Conservation (phyloP, 2,797 vertebrate genomes). For the Acipenser oxyrinchus region DNA sequence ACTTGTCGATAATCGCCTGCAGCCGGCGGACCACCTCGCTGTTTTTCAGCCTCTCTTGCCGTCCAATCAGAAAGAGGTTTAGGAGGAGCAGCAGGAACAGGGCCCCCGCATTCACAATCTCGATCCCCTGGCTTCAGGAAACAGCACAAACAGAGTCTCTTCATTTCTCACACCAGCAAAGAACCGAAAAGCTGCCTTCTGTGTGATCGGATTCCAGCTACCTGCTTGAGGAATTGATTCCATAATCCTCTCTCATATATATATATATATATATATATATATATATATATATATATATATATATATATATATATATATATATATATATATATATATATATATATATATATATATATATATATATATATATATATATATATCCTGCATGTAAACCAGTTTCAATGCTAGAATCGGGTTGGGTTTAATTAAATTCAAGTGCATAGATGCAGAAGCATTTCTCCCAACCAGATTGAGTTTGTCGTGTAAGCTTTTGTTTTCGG, state of each 20-base stretch:
- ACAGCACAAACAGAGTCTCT: neutral
- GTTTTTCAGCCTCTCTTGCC: slow-evolving; percentile 78
- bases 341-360: too few species aligned
- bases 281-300: too few species aligned
- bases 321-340: too few species aligned
- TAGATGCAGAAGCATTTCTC: too few species aligned
- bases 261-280: too few species aligned
- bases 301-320: too few species aligned
- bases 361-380: neutral
- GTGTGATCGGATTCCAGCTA: neutral
- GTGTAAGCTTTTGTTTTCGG: too few species aligned
- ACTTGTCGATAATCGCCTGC: slow-evolving; percentile 71
- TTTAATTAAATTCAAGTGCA: too few species aligned
- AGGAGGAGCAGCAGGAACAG: slow-evolving; percentile 82
- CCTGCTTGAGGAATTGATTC: neutral
- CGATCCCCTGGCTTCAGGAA: slow-evolving; percentile 73
- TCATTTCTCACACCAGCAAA: neutral
- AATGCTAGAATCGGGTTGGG: too few species aligned
- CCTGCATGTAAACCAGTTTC: too few species aligned
- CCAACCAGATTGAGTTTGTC: too few species aligned
- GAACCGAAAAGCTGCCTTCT: neutral
- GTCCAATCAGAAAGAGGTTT: slow-evolving; percentile 77
- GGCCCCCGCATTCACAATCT: slow-evolving; percentile 76
- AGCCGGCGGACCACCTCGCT: slow-evolving; percentile 84
- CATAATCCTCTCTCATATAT: too few species aligned